Base-by-base conservation (phyloP, 2,797 vertebrate genomes). In the Coccyzus lansbergi region DNA sequence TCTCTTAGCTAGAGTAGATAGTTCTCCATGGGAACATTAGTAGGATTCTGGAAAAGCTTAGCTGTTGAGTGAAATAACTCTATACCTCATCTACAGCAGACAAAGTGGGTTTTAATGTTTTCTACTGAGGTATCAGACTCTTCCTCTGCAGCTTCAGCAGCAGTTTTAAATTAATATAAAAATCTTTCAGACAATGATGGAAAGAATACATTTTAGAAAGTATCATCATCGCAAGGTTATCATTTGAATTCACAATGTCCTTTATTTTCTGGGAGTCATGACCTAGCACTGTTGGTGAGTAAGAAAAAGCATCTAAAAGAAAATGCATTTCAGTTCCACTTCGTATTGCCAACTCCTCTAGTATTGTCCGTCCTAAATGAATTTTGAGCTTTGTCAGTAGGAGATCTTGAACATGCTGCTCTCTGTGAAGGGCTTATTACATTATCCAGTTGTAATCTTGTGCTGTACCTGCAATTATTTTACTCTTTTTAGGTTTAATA, bases 251-350 rank as follows among this genome's bases (percentile, higher is more conserved):
- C 48, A 80, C 59, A 28, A 2, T 78, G 62, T 52, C 42, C 33
- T 56, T 78, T 88, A 46, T 86, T 90, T 83, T 89, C 56, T 86
- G 69, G 72, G 58, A 48, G 52, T 68, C 58, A 16, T 79, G 53
- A 90, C 77, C 58, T 83, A 65, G 65, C 53, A n/a, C 55, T 81
- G 34, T 36, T 75, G 31, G 24, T 52, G 42, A 70, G 34, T 91
- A 83, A 62, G 67, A 68, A 83, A 81, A 88, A 81, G 17, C 25
- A 62, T 65, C 59, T 68, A 38, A 89, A 89, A 58, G 70, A 59
- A 92, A 93, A 92, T 91, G 38, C 28, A 70, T 88, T 95, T 96
- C 69, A 63, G 18, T 86, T 87, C 69, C 31, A 51, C 36, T 90
- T 81, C 26, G 19, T 42, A 46, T 83, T 89, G 33, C 48, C 59